phyloP scores from a whole-genome alignment of 2,797 vertebrate genomes.

The Coilia nasus region DNA sequence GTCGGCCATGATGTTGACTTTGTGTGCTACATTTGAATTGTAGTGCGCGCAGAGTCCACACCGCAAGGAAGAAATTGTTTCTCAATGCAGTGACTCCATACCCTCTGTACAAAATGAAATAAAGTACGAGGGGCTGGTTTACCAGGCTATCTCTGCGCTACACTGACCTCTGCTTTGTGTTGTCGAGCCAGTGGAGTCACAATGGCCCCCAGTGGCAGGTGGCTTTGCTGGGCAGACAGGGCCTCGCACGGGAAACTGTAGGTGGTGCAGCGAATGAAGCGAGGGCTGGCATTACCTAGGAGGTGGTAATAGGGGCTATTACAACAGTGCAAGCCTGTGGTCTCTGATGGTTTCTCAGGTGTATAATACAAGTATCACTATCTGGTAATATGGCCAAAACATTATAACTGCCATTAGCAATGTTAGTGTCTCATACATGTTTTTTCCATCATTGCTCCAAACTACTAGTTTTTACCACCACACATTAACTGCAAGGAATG shows the following conservation, averaged over 20 bases:
- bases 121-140: no score
- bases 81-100: no score
- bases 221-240: slow-evolving; percentile 68
- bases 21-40: no score
- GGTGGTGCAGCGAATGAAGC: slow-evolving; percentile 69
- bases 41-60: no score
- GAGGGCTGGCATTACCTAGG: slow-evolving; percentile 72
- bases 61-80: no score
- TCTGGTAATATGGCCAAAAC: neutral
- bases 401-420: neutral
- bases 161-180: slow-evolving; percentile 50
- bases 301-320: slow-evolving; percentile 8
- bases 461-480: no score
- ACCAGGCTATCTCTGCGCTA: no score
- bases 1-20: no score
- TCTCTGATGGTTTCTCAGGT: neutral
- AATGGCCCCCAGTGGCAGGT: slow-evolving; percentile 75
- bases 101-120: no score
- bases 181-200: slow-evolving; percentile 67
- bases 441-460: neutral
- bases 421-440: neutral
- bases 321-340: neutral
- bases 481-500: no score
- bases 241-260: slow-evolving; percentile 77
- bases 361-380: neutral